Conservation (phyloP, 2,113 vertebrate species). For the Ammospiza caudacuta region DNA sequence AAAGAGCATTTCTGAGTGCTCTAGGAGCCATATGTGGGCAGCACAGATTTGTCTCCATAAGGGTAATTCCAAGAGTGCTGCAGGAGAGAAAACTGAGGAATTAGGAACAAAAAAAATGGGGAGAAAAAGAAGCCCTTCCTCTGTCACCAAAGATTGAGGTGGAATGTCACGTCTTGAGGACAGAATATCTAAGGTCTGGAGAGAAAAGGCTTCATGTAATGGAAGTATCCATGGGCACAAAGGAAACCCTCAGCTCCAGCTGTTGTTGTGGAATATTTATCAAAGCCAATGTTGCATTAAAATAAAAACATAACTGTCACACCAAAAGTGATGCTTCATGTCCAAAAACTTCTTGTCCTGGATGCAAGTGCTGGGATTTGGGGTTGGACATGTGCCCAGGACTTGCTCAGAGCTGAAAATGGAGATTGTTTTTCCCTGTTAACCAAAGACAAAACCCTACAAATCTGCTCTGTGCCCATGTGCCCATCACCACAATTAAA, state of each 20-base stretch:
- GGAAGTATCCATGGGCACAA: not conserved
- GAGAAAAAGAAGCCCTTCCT: not conserved
- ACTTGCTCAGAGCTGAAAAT: not conserved
- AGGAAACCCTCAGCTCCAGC: not conserved
- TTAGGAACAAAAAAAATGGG: fast-evolving
- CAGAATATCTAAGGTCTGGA: not conserved
- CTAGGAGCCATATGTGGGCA: not conserved
- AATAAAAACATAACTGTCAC: not conserved
- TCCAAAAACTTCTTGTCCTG: not conserved
- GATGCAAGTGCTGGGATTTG: not conserved
- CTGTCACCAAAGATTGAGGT: not conserved
- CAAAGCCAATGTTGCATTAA: not conserved
- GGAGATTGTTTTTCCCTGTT: not conserved
- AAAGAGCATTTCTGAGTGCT: not conserved
- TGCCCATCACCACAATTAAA: constrained; percentile 44
- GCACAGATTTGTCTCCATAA: not conserved
- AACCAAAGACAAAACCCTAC: not conserved
- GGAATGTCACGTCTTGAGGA: not conserved
- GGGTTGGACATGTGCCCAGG: fast-evolving
- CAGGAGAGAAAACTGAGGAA: not conserved
- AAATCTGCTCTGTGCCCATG: not conserved
- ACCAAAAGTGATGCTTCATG: not conserved
- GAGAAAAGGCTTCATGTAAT: not conserved
- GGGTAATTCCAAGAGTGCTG: not conserved
- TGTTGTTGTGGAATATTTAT: not conserved